Evolutionary conservation across 2,797 vertebrate species (phyloP).

Genomic region (Anniella stebbinsi): DNA sequence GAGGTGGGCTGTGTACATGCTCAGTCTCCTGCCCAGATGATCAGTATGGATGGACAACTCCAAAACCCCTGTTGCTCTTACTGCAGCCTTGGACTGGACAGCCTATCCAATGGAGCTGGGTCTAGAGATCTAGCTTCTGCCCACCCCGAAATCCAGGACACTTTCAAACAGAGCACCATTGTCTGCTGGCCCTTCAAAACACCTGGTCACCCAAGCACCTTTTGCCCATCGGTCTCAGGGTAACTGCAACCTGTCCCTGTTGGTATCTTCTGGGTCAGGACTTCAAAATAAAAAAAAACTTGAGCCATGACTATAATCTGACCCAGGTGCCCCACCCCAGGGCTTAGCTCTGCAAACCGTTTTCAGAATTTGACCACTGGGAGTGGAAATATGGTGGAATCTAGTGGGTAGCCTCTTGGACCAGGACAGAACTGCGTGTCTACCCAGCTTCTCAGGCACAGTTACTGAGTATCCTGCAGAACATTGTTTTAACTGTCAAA

Average conservation of each 20-base stretch:
- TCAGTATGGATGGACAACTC: too few species aligned
- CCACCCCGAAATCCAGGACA: too few species aligned
- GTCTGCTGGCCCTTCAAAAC: too few species aligned
- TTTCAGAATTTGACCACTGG: background rate
- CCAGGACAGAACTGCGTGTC: background rate
- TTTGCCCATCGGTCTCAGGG: background rate
- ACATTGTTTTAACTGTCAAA: background rate
- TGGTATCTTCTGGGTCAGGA: background rate
- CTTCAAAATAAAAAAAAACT: background rate
- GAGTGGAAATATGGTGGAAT: background rate
- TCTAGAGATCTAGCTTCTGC: too few species aligned
- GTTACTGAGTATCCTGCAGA: background rate
- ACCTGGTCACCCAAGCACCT: too few species aligned
- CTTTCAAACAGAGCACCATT: too few species aligned
- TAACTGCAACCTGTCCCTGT: background rate
- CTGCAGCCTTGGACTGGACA: too few species aligned
- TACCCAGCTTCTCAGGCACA: background rate
- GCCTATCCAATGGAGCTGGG: too few species aligned
- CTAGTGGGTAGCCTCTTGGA: background rate
- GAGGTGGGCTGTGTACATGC: too few species aligned
- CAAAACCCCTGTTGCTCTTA: too few species aligned
- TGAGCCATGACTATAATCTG: background rate
- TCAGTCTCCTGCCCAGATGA: too few species aligned
- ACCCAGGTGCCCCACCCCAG: background rate
- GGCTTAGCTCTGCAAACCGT: background rate